Evolutionary conservation across 2,888 invertebrate species (phyloP).

Genomic region (Ormyrus thymus): DNA sequence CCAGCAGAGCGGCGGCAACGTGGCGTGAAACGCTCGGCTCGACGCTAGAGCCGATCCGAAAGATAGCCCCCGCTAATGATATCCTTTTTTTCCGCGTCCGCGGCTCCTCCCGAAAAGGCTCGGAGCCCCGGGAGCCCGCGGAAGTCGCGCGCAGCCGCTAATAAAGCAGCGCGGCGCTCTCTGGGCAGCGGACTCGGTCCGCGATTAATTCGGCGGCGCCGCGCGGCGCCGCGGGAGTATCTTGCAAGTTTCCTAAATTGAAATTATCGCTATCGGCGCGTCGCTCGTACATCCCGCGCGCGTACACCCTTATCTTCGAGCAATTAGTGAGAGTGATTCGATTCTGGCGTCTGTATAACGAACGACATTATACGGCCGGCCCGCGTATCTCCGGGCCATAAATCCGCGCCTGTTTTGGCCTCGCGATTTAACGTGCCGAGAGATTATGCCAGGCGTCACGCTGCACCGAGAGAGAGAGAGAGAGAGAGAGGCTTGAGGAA

Average conservation of each 20-base stretch:
- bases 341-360: slow-evolving; percentile 53
- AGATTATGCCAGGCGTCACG: slow-evolving; percentile 56
- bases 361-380: slow-evolving; percentile 20
- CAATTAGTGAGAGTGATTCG: slow-evolving; percentile 67
- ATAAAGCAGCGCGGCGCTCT: too few species aligned
- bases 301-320: slow-evolving; percentile 56
- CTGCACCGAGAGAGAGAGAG: slow-evolving; percentile 56
- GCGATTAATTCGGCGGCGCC: too few species aligned
- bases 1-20: too few species aligned
- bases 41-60: too few species aligned
- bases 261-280: slow-evolving; percentile 6
- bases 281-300: neutral
- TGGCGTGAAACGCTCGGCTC: too few species aligned
- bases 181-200: too few species aligned
- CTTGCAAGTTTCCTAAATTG: slow-evolving; percentile 14
- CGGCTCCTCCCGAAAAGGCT: too few species aligned
- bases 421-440: slow-evolving; percentile 59
- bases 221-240: too few species aligned
- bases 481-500: slow-evolving; percentile 68
- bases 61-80: too few species aligned
- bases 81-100: too few species aligned
- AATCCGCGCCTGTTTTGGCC: slow-evolving; percentile 51
- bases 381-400: slow-evolving; percentile 38
- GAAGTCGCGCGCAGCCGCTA: too few species aligned
- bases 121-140: too few species aligned